These are phyloP conservation scores for Pseudomugil gertrudae DNA, from an alignment of 2,797 vertebrate species.

Conservation along the genomic window DNA sequence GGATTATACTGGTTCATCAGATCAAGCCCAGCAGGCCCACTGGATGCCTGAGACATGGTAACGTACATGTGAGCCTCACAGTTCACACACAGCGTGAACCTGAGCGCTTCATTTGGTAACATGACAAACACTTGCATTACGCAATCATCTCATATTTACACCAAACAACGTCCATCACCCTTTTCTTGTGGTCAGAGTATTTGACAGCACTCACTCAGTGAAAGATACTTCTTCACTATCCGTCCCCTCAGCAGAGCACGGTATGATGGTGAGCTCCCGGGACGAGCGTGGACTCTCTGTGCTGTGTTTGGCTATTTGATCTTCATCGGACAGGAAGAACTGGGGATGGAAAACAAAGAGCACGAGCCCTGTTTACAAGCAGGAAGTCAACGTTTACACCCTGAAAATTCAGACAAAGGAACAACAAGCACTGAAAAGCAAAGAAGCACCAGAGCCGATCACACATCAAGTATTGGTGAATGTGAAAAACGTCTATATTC, in stretches of 20 bases:
- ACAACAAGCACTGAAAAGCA: neutral
- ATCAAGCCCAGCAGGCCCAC: constrained; percentile 68
- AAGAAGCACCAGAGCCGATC: neutral
- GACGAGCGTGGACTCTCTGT: constrained; percentile 47
- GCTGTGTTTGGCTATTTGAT: constrained; percentile 45
- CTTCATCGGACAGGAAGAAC: constrained; percentile 84
- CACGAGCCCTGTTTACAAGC: neutral
- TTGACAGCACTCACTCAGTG: constrained; percentile 74
- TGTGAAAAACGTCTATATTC: neutral
- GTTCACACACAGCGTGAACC: constrained; percentile 18
- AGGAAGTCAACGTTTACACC: neutral
- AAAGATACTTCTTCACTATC: constrained; percentile 62
- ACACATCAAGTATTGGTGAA: neutral
- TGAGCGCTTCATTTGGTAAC: constrained; percentile 2
- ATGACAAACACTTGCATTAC: constrained; percentile 32
- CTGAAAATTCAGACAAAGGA: neutral
- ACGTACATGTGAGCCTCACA: constrained; percentile 60
- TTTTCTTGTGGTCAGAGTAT: neutral
- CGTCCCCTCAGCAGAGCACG: constrained; percentile 30
- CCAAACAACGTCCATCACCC: neutral
- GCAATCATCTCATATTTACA: constrained; percentile 25
- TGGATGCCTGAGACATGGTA: constrained; percentile 79
- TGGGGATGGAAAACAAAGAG: constrained; percentile 32
- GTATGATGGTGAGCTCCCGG: constrained; percentile 59
- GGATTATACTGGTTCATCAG: constrained; percentile 64